A percentile compares a stretch with the other conserved stretches of the same genome.
phyloP scores from a whole-genome alignment of 2,888 invertebrate genomes.

The Sesamia inferens region DNA sequence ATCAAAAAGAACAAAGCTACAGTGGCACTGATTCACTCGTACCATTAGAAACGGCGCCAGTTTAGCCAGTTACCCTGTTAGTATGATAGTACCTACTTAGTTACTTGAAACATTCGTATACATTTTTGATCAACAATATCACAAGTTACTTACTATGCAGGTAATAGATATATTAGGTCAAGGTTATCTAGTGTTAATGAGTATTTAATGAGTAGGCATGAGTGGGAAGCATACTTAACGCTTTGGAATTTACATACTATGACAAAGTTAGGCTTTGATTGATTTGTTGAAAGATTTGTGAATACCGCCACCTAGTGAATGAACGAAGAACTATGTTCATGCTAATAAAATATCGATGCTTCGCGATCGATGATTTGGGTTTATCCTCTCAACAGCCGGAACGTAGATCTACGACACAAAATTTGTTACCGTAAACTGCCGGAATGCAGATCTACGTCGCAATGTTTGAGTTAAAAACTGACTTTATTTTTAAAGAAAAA shows the following conservation, averaged over 20 bases:
- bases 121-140: neutral
- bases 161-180: slow-evolving; percentile 60
- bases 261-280: slow-evolving; percentile 4
- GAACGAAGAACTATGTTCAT: neutral
- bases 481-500: too few relatives aligned
- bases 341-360: neutral
- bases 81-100: neutral
- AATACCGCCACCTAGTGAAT: slow-evolving; percentile 50
- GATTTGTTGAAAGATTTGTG: neutral
- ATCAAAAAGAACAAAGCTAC: neutral
- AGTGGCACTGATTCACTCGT: too few relatives aligned
- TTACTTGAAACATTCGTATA: neutral
- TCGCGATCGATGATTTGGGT: neutral
- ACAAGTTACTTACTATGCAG: neutral
- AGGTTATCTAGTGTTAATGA: slow-evolving; percentile 56
- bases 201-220: slow-evolving; percentile 48
- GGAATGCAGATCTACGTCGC: too few relatives aligned
- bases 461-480: too few relatives aligned
- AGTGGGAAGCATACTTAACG: slow-evolving; percentile 47
- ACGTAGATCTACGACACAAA: too few relatives aligned
- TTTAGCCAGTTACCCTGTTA: too few relatives aligned
- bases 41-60: too few relatives aligned
- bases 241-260: slow-evolving; percentile 45
- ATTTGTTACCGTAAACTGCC: too few relatives aligned
- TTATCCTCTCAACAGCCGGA: too few relatives aligned